These are phyloP conservation scores for Goniozus legneri DNA, from an alignment of 1,140 invertebrate genomes.

Conservation along the genomic window DNA sequence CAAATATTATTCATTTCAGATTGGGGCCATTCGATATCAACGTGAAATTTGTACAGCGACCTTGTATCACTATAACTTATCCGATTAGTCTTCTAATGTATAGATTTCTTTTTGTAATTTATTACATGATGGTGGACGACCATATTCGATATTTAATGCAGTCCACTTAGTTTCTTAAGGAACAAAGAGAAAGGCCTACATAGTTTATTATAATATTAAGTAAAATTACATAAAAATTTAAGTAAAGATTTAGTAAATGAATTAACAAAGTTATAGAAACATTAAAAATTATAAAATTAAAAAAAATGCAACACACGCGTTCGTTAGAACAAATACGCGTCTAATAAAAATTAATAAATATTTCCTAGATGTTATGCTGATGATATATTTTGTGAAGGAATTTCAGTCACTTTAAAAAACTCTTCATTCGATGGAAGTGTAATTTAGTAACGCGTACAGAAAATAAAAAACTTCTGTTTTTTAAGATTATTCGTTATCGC, in stretches of 20 bases:
- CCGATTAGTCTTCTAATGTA: conserved; percentile 22
- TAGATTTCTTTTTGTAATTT: conserved; percentile 27
- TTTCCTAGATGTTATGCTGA: too few species aligned
- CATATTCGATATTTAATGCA: conserved; percentile 14
- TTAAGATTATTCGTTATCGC: conserved; percentile 22
- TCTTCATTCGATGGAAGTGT: too few species aligned
- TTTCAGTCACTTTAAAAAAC: too few species aligned
- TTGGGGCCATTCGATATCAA: conserved; percentile 51
- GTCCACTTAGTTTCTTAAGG: conserved; percentile 31
- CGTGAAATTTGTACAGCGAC: conserved; percentile 42
- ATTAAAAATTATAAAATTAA: conserved; percentile 13
- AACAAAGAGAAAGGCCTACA: conserved; percentile 41
- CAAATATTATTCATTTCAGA: conserved; percentile 31
- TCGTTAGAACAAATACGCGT: conserved; percentile 1
- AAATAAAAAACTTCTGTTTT: conserved; percentile 14
- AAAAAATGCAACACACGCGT: conserved; percentile 2
- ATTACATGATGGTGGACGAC: neutral
- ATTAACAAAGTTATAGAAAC: conserved; percentile 22
- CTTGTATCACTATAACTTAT: conserved; percentile 25
- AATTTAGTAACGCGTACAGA: too few species aligned
- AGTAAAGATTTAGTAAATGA: conserved; percentile 18
- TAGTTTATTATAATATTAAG: conserved; percentile 32
- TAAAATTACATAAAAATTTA: conserved; percentile 19
- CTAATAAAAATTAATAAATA: too few species aligned
- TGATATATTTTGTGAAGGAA: too few species aligned